Evolutionary conservation across 2,113 vertebrate species (phyloP).

Genomic region (Eclectus roratus): DNA sequence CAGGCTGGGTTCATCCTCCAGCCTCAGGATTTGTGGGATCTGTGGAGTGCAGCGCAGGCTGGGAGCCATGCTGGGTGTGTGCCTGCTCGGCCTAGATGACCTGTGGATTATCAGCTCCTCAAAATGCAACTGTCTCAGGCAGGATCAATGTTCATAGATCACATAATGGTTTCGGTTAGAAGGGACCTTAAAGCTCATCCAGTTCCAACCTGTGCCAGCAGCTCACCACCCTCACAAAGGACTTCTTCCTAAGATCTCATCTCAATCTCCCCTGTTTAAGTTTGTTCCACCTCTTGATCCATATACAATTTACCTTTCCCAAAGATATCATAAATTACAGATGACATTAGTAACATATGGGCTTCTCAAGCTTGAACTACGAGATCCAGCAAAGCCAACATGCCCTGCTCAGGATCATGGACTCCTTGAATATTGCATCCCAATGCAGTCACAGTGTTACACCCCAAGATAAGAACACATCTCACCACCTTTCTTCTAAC

Average conservation of each 20-base stretch:
- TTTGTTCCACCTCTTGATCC: not conserved
- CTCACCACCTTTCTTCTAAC: not conserved
- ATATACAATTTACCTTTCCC: not conserved
- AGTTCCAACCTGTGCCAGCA: not conserved
- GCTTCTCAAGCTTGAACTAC: not conserved
- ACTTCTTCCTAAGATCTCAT: not conserved
- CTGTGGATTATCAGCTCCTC: not conserved
- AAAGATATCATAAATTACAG: not conserved
- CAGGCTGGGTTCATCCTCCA: not conserved
- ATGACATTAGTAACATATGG: not conserved
- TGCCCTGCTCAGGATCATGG: rapidly evolving
- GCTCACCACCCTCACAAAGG: not conserved
- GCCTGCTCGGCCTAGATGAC: not conserved
- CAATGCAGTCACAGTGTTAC: no score
- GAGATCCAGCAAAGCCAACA: not conserved
- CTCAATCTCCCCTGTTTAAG: not conserved
- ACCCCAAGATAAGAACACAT: not conserved
- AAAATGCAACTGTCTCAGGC: rapidly evolving
- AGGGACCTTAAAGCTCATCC: not conserved
- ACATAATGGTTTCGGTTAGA: not conserved
- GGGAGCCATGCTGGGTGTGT: not conserved
- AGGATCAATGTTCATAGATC: not conserved
- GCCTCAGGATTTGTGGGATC: not conserved
- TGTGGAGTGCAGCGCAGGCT: not conserved
- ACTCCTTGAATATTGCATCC: rapidly evolving